Evolutionary conservation across 2,888 invertebrate genomes (phyloP).

Genomic region (Leucophora obtusa): DNA sequence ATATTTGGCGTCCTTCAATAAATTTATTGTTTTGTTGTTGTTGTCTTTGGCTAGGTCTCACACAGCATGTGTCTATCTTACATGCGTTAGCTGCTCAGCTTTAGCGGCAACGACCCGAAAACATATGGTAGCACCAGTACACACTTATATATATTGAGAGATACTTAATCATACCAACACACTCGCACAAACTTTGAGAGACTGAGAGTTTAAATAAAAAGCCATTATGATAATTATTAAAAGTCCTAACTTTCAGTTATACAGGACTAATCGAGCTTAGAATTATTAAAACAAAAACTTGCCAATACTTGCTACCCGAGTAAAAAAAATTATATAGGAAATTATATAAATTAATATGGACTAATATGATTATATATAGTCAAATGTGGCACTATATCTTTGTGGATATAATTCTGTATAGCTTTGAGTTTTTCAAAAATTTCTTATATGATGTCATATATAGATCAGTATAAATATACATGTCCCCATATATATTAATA

Average conservation of each 20-base stretch:
- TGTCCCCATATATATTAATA: too few relatives aligned
- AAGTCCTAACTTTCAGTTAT: not conserved
- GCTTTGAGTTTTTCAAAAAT: too few relatives aligned
- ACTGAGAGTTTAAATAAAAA: not conserved
- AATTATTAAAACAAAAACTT: too few relatives aligned
- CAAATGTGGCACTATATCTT: too few relatives aligned
- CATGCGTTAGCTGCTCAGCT: slow-evolving; percentile 48
- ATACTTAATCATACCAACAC: slow-evolving; percentile 21
- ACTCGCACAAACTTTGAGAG: slow-evolving; percentile 20
- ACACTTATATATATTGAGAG: slow-evolving; percentile 27
- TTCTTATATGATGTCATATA: too few relatives aligned
- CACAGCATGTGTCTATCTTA: slow-evolving; percentile 43
- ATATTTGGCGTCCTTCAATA: slow-evolving; percentile 63
- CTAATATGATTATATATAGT: too few relatives aligned
- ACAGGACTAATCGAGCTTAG: too few relatives aligned
- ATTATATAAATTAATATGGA: too few relatives aligned
- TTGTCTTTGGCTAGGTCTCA: slow-evolving; percentile 63
- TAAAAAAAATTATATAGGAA: too few relatives aligned
- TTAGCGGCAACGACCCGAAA: slow-evolving; percentile 74
- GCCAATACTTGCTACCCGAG: too few relatives aligned
- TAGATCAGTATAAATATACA: too few relatives aligned
- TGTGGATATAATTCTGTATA: too few relatives aligned
- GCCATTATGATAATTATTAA: not conserved
- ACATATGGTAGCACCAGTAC: slow-evolving; percentile 68
- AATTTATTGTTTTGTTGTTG: slow-evolving; percentile 34